These are phyloP conservation scores for Hymenopus coronatus DNA, from an alignment of 2,888 invertebrate genomes.

Conservation along the genomic window DNA sequence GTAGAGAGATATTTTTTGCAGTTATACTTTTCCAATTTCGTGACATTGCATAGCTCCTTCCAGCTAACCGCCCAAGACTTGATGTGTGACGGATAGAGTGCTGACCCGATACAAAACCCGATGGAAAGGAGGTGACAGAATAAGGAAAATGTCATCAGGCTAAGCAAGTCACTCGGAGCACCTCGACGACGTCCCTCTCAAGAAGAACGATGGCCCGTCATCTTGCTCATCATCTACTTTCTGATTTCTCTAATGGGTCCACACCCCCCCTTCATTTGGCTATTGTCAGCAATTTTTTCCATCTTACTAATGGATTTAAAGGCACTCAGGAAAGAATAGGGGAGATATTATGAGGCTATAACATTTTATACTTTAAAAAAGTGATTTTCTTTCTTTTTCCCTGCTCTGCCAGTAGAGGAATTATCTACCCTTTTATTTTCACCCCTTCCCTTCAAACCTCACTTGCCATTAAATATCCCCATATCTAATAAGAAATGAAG, in stretches of 20 bases:
- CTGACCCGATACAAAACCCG: neutral
- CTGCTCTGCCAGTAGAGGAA: constrained; percentile 1
- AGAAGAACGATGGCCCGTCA: neutral
- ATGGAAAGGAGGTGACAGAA: neutral
- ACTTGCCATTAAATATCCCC: constrained; percentile 1
- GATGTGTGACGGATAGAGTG: neutral
- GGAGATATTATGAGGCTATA: constrained; percentile 19
- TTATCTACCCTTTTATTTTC: neutral
- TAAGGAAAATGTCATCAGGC: neutral
- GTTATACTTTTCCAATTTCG: too few relatives aligned
- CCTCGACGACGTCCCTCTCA: neutral
- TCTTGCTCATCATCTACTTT: neutral
- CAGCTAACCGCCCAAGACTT: neutral
- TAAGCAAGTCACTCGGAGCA: neutral
- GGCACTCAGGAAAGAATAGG: constrained; percentile 15
- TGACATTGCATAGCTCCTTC: too few relatives aligned
- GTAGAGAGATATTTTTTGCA: too few relatives aligned
- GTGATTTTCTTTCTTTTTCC: neutral
- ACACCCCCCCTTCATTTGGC: neutral
- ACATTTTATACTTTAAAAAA: constrained; percentile 1
- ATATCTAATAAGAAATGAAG: constrained; percentile 11
- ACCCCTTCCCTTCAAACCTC: neutral
- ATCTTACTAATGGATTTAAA: constrained; percentile 24
- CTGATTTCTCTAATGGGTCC: neutral
- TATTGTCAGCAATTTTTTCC: constrained; percentile 25